Base-by-base conservation (phyloP, 2,113 vertebrate species). In the Sterna hirundo region DNA sequence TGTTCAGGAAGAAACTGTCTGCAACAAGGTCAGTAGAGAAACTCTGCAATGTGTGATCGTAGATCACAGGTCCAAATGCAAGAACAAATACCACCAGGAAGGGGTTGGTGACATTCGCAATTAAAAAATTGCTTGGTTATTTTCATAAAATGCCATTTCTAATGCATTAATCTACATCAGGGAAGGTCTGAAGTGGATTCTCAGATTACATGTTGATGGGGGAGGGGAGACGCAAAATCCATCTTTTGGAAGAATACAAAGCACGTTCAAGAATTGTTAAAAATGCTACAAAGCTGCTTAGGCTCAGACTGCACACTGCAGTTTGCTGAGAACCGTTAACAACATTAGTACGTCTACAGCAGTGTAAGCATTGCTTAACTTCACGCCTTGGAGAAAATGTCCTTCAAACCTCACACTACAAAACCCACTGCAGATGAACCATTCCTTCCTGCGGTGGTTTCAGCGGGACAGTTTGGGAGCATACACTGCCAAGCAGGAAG, bases 1-100 rank as follows among this genome's bases (percentile, higher is more conserved):
- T 80, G 96, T 93, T 94, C 87, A 66, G 83, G 75, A 86, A 88
- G 89, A 96, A 97, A 95, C 62, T 68, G 57, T 66, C 78, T 96
- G 94, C 94, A 93, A 55, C 62, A 86, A 83, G 91, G 93, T 85
- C 44, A 15, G 84, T 32, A 57, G 23, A 80, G 65, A 47, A 83
- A 72, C 78, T 79, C 82, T 71, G 83, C 78, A 76, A 49, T 30
- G 54, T 26, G 17, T 38, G 79, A 66, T 93, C 95, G 94, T 82
- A 76, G 80, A 94, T 60, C 93, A 95, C 82, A 72, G 64, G 46
- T 94, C 71, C 57, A 88, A 83, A 90, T 42, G 44, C 86, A 91
- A 96, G 68, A 83, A 71, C 76, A 95, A 95, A 95, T n/a, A 69
- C 83, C 89, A 72, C 77, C 27, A 71, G 52, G 81, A 69, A 55